Evolutionary conservation across 2,888 invertebrate species (phyloP).

Genomic region (Plusia festucae): DNA sequence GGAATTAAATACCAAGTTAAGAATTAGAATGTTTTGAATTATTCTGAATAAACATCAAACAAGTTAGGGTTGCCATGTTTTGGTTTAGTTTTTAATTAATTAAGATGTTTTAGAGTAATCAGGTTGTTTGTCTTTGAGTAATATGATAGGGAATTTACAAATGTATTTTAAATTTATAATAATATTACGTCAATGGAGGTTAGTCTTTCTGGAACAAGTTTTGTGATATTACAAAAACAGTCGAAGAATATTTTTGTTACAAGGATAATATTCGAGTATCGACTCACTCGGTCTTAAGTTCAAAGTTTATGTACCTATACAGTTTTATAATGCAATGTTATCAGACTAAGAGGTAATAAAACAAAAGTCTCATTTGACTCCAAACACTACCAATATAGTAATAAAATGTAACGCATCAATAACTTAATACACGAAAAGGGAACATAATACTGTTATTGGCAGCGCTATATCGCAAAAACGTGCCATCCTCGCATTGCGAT

Average conservation of each 20-base stretch:
- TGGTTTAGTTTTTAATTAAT: slow-evolving; percentile 34
- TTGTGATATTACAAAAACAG: no score
- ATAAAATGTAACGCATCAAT: slow-evolving; percentile 27
- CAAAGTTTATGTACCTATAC: not conserved
- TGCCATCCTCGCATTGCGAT: slow-evolving; percentile 31
- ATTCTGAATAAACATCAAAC: slow-evolving; percentile 35
- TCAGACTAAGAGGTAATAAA: not conserved
- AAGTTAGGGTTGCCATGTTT: slow-evolving; percentile 17
- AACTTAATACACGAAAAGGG: slow-evolving; percentile 14
- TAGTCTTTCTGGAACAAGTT: no score
- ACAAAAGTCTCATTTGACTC: slow-evolving; percentile 7
- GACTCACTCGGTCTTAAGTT: not conserved
- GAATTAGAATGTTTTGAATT: slow-evolving; percentile 37
- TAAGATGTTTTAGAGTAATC: slow-evolving; percentile 14
- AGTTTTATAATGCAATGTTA: not conserved
- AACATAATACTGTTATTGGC: slow-evolving; percentile 35
- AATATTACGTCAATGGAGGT: no score
- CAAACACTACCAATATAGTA: not conserved
- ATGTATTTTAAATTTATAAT: no score
- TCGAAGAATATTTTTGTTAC: not conserved
- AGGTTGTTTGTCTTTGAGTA: not conserved
- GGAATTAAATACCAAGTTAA: slow-evolving; percentile 31
- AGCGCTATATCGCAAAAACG: slow-evolving; percentile 47
- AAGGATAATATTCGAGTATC: no score
- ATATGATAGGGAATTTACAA: not conserved